Evolutionary conservation across 2,888 invertebrate genomes (phyloP), one percentile per base, ranked within the genome.

Genomic region (Dioctria rufipes): DNA sequence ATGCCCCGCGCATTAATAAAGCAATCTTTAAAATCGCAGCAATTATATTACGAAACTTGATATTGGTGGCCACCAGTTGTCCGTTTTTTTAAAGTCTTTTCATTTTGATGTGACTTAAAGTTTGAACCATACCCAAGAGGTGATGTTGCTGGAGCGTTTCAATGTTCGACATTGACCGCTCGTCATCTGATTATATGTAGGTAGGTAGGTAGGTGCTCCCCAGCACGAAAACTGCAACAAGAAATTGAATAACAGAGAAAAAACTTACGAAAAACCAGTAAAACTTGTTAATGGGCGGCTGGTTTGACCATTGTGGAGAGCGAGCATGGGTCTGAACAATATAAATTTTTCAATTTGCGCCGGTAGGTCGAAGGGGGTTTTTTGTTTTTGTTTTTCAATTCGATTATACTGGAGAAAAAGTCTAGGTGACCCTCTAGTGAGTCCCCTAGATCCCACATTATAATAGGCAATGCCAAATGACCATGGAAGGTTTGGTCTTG

Each of bases 1-100:
- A 25, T 25, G 25, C 25, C 2, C 25, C 25, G 25, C 25, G 25
- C 25, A 25, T 46, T 25, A 67, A 8, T 46, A 67, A 46, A 67
- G 67, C 67, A 67, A 67, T 67, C 46, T 49, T 8, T 25, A 9
- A 67, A 67, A 67, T 42, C 46, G 67, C 42, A 67, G 67, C 67
- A 46, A 67, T 67, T 67, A 67, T 43, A 67, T 46, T 67, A 49
- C 67, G 46, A 67, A 67, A 67, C 46, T 42, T 4, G 25, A 67
- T 67, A 40, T 43, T 43, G 46, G 25, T 25, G 46, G 8, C 6
- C 67, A 67, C 42, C 42, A 67, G 67, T 25, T 46, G 67, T 67
- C 11, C 46, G 1, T 46, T 67, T 67, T 67, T 67, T 42, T 67
- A n/a, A 13, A 0, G 25, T 67, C n/a, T 67, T 67, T 25, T 66